A percentile compares a stretch with the other conserved stretches of the same genome.
Evolutionary conservation across 1,140 invertebrate species (phyloP).

Genomic region (Drosophila elegans): DNA sequence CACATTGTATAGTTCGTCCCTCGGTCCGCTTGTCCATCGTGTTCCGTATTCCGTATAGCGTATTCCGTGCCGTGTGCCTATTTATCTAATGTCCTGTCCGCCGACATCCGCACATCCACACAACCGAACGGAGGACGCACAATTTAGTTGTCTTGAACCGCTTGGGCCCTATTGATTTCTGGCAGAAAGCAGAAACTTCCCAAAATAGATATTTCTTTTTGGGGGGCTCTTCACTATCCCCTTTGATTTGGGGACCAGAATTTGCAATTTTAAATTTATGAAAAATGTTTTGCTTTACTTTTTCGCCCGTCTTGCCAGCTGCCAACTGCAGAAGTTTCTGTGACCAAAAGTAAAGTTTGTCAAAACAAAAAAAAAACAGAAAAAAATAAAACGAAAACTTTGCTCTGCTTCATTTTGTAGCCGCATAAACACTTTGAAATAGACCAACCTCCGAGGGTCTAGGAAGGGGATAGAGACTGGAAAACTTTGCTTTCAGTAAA

Average conservation of each 20-base stretch:
- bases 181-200: not conserved
- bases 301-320: slow-evolving; percentile 38
- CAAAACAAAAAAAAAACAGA: slow-evolving; percentile 42
- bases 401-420: slow-evolving; percentile 80
- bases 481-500: slow-evolving; percentile 61
- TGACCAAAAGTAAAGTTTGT: slow-evolving; percentile 70
- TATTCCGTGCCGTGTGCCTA: slow-evolving; percentile 65
- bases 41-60: not conserved
- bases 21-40: slow-evolving; percentile 23
- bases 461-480: slow-evolving; percentile 17
- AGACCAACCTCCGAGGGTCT: slow-evolving; percentile 60
- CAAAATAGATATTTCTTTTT: slow-evolving; percentile 26
- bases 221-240: slow-evolving; percentile 6
- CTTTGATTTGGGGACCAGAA: slow-evolving; percentile 56
- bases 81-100: slow-evolving; percentile 72
- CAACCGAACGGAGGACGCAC: slow-evolving; percentile 18
- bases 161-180: slow-evolving; percentile 54
- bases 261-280: slow-evolving; percentile 81
- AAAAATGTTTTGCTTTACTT: slow-evolving; percentile 46
- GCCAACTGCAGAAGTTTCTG: slow-evolving; percentile 74
- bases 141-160: slow-evolving; percentile 58
- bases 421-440: slow-evolving; percentile 83
- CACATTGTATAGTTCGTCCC: slow-evolving; percentile 43
- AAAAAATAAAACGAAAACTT: slow-evolving; percentile 52
- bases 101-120: slow-evolving; percentile 14